Conservation (phyloP, 1,140 invertebrate genomes). For the Drosophila erecta region DNA sequence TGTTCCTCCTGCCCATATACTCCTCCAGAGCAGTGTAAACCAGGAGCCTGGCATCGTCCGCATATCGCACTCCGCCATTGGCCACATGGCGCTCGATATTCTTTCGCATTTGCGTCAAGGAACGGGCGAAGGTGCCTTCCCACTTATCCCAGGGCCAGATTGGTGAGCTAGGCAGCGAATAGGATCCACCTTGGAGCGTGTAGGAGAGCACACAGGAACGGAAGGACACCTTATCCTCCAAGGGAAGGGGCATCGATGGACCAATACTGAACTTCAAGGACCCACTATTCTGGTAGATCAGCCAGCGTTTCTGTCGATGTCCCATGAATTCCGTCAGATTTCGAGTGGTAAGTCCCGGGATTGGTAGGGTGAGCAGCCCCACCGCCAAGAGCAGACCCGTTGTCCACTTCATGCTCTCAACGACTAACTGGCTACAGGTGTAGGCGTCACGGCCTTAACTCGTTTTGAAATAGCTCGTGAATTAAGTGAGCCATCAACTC, state of each 20-base stretch:
- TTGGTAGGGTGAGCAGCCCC: constrained; percentile 12
- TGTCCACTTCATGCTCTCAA: constrained; percentile 35
- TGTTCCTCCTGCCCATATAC: constrained; percentile 64
- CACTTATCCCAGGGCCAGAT: constrained; percentile 81
- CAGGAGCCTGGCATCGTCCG: constrained; percentile 70
- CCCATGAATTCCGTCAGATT: constrained; percentile 64
- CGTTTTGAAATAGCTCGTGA: constrained; percentile 4
- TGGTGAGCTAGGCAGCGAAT: constrained; percentile 64
- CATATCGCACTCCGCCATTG: constrained; percentile 48
- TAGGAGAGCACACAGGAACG: constrained; percentile 72
- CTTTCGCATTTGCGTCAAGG: constrained; percentile 52
- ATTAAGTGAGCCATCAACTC: constrained; percentile 32
- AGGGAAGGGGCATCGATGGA: constrained; percentile 59
- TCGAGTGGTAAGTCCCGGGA: constrained; percentile 1
- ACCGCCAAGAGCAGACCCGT: constrained; percentile 26
- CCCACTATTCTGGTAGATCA: constrained; percentile 71
- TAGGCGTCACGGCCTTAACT: constrained; percentile 28
- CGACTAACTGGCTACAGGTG: constrained; percentile 46
- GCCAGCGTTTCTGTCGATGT: constrained; percentile 62
- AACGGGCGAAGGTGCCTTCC: constrained; percentile 72
- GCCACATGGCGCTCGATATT: constrained; percentile 61
- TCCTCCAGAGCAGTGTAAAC: constrained; percentile 71
- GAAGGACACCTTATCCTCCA: constrained; percentile 70
- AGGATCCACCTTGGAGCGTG: constrained; percentile 72
- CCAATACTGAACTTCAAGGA: constrained; percentile 74